phyloP scores from a whole-genome alignment of 2,113 vertebrate genomes.

The Perca fluviatilis region DNA sequence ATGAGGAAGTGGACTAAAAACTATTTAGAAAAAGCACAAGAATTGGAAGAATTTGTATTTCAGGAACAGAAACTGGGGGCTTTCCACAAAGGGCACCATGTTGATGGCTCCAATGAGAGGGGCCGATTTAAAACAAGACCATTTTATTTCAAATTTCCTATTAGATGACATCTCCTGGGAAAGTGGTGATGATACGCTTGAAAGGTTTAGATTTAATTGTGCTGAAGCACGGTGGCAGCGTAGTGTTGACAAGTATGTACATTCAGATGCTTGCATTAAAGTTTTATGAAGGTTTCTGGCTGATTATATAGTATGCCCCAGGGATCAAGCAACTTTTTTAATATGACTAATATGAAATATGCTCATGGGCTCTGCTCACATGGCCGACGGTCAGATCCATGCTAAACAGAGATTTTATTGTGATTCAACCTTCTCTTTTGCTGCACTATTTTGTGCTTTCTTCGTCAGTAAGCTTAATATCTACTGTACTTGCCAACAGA shows the following conservation, averaged over 20 bases:
- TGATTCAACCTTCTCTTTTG: constrained; percentile 9
- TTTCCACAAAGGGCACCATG: constrained; percentile 21
- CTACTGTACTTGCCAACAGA: constrained; percentile 7
- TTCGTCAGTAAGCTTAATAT: constrained; percentile 17
- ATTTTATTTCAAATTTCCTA: constrained; percentile 42
- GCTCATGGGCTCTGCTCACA: constrained; percentile 14
- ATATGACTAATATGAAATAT: constrained; percentile 33
- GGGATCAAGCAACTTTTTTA: constrained; percentile 49
- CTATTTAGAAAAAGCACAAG: background rate
- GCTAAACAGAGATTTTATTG: constrained; percentile 15
- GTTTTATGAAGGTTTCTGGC: constrained; percentile 64
- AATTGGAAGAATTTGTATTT: constrained; percentile 10
- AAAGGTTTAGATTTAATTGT: constrained; percentile 52
- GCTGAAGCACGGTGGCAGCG: background rate
- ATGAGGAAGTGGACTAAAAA: background rate
- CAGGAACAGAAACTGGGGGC: background rate
- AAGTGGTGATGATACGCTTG: constrained; percentile 34
- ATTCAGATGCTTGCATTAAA: constrained; percentile 56
- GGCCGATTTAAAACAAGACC: constrained; percentile 22
- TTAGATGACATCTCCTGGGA: constrained; percentile 33
- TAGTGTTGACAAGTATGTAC: constrained; percentile 38
- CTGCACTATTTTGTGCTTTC: constrained; percentile 1
- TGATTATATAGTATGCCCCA: constrained; percentile 51
- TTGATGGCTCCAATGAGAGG: constrained; percentile 18
- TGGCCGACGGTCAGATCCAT: constrained; percentile 8